Conservation (phyloP, 2,113 vertebrate genomes). For the Phyllostomus discolor region DNA sequence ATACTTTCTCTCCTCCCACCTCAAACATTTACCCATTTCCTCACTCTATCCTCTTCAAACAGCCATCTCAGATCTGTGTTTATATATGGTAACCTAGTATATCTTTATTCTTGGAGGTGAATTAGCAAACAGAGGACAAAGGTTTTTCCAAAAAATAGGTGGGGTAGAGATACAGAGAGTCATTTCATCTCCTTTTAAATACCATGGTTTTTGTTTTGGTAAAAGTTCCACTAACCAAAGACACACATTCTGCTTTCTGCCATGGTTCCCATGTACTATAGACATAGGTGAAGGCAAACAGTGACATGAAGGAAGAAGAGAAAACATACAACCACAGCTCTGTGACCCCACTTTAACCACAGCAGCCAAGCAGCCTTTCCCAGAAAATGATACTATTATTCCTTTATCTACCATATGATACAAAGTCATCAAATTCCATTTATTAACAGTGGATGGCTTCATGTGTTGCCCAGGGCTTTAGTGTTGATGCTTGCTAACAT, state of each 20-base stretch:
- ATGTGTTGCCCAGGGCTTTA: slow-evolving; percentile 31
- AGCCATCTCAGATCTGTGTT: too few relatives aligned
- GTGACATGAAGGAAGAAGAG: background rate
- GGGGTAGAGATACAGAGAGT: background rate
- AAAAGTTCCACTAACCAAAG: background rate
- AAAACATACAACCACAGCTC: accelerated
- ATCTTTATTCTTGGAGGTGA: background rate
- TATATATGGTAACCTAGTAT: accelerated
- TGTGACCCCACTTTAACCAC: background rate
- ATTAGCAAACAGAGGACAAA: background rate
- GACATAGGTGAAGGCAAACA: background rate
- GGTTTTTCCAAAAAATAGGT: background rate
- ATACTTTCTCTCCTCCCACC: background rate
- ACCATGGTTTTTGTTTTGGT: background rate
- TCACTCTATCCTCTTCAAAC: background rate
- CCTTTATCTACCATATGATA: background rate
- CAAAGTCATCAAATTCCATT: slow-evolving; percentile 24
- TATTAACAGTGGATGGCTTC: slow-evolving; percentile 43
- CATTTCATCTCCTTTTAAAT: background rate
- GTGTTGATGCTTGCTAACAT: slow-evolving; percentile 49
- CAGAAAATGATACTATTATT: background rate
- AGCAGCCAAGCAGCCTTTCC: background rate
- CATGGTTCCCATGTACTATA: background rate
- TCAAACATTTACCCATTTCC: background rate
- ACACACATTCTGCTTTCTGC: background rate